phyloP scores from a whole-genome alignment of 1,140 invertebrate species.

The Solen grandis region DNA sequence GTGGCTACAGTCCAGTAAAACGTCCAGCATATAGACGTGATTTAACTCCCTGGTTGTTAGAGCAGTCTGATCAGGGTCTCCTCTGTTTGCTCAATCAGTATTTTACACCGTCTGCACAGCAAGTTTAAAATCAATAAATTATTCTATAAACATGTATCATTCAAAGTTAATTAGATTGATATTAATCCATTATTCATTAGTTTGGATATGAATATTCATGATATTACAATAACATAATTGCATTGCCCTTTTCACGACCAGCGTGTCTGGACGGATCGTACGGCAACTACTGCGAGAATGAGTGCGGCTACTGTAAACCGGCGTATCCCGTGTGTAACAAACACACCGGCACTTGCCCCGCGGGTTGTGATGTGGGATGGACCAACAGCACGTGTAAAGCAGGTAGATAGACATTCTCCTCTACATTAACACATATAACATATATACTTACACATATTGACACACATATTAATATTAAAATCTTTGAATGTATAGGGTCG shows the following conservation, averaged over 20 bases:
- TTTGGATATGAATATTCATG: not conserved
- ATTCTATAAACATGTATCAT: not conserved
- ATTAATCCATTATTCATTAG: not conserved
- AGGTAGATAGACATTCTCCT: no score
- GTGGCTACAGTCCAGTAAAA: no score
- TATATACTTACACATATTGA: no score
- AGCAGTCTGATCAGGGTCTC: no score
- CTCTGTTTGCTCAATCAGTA: no score
- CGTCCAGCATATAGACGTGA: no score
- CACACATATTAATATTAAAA: no score
- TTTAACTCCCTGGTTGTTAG: no score
- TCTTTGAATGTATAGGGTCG: no score
- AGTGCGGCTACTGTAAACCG: slow-evolving; percentile 29
- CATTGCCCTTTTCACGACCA: not conserved
- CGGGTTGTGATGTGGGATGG: slow-evolving; percentile 9
- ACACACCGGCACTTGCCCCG: slow-evolving; percentile 3
- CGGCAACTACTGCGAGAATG: slow-evolving; percentile 17
- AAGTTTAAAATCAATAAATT: not conserved
- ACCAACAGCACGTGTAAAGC: not conserved
- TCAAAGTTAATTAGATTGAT: not conserved
- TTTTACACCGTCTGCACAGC: no score
- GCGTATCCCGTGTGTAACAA: slow-evolving; percentile 13
- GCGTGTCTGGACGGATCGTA: not conserved
- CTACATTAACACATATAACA: no score
- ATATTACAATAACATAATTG: not conserved